These are phyloP conservation scores for Centropus unirufus DNA, from an alignment of 2,113 vertebrate species.

Conservation along the genomic window DNA sequence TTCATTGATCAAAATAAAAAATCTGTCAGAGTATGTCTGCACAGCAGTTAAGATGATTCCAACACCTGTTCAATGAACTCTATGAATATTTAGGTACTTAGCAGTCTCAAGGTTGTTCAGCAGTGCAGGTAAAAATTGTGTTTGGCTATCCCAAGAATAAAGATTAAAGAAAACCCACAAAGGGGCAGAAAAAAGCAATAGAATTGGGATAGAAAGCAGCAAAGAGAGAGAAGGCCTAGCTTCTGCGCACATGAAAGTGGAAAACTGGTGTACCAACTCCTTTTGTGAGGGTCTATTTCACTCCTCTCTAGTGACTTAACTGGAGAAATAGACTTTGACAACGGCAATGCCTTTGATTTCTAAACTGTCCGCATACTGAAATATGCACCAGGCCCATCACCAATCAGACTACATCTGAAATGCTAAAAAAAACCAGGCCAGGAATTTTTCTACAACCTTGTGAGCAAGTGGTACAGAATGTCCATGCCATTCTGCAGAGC, in stretches of 20 bases:
- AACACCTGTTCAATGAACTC: background rate
- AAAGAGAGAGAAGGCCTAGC: background rate
- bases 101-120: background rate
- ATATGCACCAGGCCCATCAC: background rate
- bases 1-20: slow-evolving; percentile 33
- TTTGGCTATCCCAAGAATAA: background rate
- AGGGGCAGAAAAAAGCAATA: background rate
- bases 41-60: background rate
- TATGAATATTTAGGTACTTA: background rate
- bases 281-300: background rate
- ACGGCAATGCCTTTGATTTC: background rate
- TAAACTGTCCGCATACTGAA: background rate
- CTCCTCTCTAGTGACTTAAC: background rate
- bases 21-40: background rate
- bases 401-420: background rate
- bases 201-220: background rate
- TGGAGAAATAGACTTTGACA: background rate
- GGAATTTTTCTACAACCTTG: background rate
- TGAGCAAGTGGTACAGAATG: background rate
- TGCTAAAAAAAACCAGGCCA: background rate
- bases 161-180: background rate
- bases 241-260: background rate
- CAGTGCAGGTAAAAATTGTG: background rate
- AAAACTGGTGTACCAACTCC: background rate
- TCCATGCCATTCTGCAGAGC: background rate